Evolutionary conservation across 2,113 vertebrate genomes (phyloP), one percentile per base, ranked within the genome.

Genomic region (Pomatostomus ruficeps): DNA sequence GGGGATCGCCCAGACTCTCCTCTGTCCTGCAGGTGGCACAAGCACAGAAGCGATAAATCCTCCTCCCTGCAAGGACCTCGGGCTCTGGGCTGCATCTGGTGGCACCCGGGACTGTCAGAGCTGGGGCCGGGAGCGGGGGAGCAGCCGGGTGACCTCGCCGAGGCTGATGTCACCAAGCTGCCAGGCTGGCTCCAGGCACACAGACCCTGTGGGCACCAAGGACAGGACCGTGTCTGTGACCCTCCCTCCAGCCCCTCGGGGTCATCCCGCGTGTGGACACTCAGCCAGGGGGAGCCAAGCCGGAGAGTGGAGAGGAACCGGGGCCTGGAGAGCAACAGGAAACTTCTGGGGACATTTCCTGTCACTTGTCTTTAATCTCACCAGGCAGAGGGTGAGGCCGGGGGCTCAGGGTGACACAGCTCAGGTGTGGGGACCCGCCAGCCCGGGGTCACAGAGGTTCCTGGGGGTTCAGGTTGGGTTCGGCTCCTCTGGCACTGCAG

Each of bases 11-110:
- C 22, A 9, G 73, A 21, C 81, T 51, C 55, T 45, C 40, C 68
- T 78, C n/a, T 19, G 65, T 65, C 72, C 95, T 91, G 88, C 43
- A 70, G 85, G 52, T 89, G 76, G 89, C 86, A 92, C 79, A 88
- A 89, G 76, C 5, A 89, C 49, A 94, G 85, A 95, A 94, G 89
- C 52, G 55, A 92, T 91, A 88, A 85, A 89, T 67, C 35, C 46
- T 73, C 26, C 48, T 59, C 28, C 8, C 67, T 35, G 68, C 17
- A 26, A 38, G 59, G 54, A 3, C 10, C 36, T 66, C 71, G 11
- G 70, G 3, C 24, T 16, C 52, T 5, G 0, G 1, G 7, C 22
- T 58, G 78, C 26, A 9, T 46, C 66, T 61, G 31, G 22, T 33
- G 67, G 40, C 28, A 40, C 48, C 52, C 5, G 48, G 52, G 48